phyloP scores from a whole-genome alignment of 2,888 invertebrate genomes.

The Tetragonula carbonaria region DNA sequence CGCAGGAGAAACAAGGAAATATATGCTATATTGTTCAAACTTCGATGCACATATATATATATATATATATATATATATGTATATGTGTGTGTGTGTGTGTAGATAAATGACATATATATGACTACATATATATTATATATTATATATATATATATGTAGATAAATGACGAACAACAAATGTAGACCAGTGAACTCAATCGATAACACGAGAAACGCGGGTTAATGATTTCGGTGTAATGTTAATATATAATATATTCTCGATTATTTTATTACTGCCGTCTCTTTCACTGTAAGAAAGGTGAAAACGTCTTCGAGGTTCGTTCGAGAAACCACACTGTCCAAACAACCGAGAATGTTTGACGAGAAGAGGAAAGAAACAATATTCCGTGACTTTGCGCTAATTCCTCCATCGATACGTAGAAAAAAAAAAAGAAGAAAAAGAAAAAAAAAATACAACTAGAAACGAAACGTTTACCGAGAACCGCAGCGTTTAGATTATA shows the following conservation, averaged over 20 bases:
- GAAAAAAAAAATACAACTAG: background rate
- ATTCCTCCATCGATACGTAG: conserved; percentile 57
- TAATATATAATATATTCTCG: conserved; percentile 40
- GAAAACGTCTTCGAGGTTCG: conserved; percentile 27
- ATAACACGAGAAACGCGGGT: conserved; percentile 18
- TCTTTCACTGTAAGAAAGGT: background rate
- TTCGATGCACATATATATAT: background rate
- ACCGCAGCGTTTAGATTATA: conserved; percentile 51
- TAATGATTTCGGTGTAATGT: conserved; percentile 24
- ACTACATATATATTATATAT: background rate
- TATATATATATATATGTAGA: background rate
- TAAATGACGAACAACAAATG: conserved; percentile 14
- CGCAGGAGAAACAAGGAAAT: background rate
- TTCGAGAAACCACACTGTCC: conserved; percentile 29
- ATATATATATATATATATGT: background rate
- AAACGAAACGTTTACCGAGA: conserved; percentile 45
- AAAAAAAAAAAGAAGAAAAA: background rate
- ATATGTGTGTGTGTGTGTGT: background rate
- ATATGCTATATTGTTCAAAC: conserved; percentile 13
- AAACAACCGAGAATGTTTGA: conserved; percentile 1
- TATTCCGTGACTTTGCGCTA: conserved; percentile 45
- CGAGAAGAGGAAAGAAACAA: conserved; percentile 12
- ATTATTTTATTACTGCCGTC: conserved; percentile 41
- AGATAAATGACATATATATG: background rate
- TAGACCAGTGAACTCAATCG: conserved; percentile 26